Evolutionary conservation across 1,140 invertebrate genomes (phyloP).

Genomic region (Himalopsyche phryganea): DNA sequence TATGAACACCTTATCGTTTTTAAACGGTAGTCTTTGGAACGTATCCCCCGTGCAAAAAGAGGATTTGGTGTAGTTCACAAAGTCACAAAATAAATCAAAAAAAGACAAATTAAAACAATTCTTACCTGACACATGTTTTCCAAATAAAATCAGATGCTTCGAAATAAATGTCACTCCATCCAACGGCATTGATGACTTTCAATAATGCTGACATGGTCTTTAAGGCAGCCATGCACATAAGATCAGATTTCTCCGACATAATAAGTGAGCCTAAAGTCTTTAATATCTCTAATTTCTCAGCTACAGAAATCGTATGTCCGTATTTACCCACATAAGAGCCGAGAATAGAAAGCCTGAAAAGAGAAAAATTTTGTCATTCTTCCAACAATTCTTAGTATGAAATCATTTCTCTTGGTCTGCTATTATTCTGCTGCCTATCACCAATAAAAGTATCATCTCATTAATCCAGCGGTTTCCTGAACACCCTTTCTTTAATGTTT

Average conservation of each 20-base stretch:
- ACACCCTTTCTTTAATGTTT: too few relatives aligned
- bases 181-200: conserved; percentile 25
- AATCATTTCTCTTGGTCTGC: too few relatives aligned
- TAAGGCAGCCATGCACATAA: conserved; percentile 37
- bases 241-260: conserved; percentile 29
- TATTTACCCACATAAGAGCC: conserved; percentile 40
- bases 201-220: conserved; percentile 35
- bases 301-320: conserved; percentile 28
- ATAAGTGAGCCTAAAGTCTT: conserved; percentile 35
- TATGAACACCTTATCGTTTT: too few relatives aligned
- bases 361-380: conserved; percentile 2
- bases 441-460: too few relatives aligned
- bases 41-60: too few relatives aligned
- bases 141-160: conserved; percentile 38
- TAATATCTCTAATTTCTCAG: conserved; percentile 36
- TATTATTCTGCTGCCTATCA: too few relatives aligned
- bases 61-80: too few relatives aligned
- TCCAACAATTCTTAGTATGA: too few relatives aligned
- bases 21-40: too few relatives aligned
- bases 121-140: conserved; percentile 44
- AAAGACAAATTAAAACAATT: too few relatives aligned
- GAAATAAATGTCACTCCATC: conserved; percentile 22
- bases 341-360: conserved; percentile 42
- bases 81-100: too few relatives aligned
- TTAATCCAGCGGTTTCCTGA: too few relatives aligned